These are phyloP conservation scores for Xestia xanthographa DNA, from an alignment of 2,888 invertebrate genomes.

Conservation along the genomic window DNA sequence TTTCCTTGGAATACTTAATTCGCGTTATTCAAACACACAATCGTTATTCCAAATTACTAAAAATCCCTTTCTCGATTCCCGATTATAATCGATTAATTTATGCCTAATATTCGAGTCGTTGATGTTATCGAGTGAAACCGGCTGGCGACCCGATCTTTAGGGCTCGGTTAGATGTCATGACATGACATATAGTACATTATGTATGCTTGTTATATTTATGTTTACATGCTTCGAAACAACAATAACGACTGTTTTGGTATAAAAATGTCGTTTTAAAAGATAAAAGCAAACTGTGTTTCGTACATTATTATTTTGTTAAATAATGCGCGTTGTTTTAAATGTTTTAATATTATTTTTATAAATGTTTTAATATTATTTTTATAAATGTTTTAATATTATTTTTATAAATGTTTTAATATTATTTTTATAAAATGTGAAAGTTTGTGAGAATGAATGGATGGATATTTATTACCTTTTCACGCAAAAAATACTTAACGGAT, in stretches of 20 bases:
- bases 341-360: not conserved
- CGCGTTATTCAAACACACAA: conserved; percentile 41
- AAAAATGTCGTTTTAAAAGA: conserved; percentile 58
- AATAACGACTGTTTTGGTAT: conserved; percentile 56
- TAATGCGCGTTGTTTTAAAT: not conserved
- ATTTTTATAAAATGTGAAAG: no score
- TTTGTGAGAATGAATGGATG: no score
- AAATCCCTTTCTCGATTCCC: conserved; percentile 61
- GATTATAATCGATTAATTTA: conserved; percentile 86
- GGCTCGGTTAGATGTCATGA: conserved; percentile 48
- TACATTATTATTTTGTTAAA: conserved; percentile 8
- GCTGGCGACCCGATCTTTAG: conserved; percentile 61
- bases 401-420: no score
- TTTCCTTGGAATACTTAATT: conserved; percentile 31
- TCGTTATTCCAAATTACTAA: conserved; percentile 56
- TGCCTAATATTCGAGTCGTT: conserved; percentile 76
- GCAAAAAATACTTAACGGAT: no score
- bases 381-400: no score
- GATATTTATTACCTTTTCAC: no score
- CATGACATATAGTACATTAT: conserved; percentile 40
- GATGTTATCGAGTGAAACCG: conserved; percentile 79
- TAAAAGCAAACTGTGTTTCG: conserved; percentile 34
- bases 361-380: no score
- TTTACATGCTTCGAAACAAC: conserved; percentile 54
- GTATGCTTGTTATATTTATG: conserved; percentile 47